These are phyloP conservation scores for Oreochromis niloticus DNA, from an alignment of 2,113 vertebrate species.

Conservation along the genomic window DNA sequence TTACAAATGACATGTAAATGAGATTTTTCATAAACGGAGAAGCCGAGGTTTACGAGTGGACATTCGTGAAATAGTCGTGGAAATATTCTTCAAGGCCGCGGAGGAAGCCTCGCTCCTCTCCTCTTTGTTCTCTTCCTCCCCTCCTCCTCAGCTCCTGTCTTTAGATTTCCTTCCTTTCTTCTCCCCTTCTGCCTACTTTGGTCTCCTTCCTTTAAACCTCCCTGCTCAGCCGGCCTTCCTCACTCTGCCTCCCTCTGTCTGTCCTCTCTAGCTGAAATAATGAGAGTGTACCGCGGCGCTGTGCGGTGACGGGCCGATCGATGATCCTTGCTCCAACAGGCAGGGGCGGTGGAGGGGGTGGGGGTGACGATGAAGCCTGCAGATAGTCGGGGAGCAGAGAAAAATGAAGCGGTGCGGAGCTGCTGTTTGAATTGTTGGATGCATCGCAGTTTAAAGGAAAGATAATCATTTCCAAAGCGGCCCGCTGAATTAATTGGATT, in stretches of 20 bases:
- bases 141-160: neutral
- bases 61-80: neutral
- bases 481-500: slow-evolving; percentile 42
- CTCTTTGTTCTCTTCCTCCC: neutral
- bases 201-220: slow-evolving; percentile 16
- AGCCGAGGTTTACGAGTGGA: neutral
- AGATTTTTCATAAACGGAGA: neutral
- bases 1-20: neutral
- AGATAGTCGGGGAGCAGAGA: slow-evolving; percentile 26
- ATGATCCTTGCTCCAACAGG: slow-evolving; percentile 59
- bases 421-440: slow-evolving; percentile 22
- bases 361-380: slow-evolving; percentile 21
- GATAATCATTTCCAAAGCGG: slow-evolving; percentile 28
- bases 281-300: slow-evolving; percentile 58
- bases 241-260: slow-evolving; percentile 3
- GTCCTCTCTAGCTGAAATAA: slow-evolving; percentile 63
- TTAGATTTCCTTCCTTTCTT: neutral
- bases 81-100: neutral
- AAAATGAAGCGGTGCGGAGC: slow-evolving; percentile 15
- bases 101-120: neutral
- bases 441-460: slow-evolving; percentile 29
- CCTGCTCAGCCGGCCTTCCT: neutral
- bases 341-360: slow-evolving; percentile 19
- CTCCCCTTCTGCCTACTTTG: neutral
- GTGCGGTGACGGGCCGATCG: slow-evolving; percentile 55